Evolutionary conservation across 2,113 vertebrate species (phyloP), one percentile per base, ranked within the genome.

Genomic region (Origma solitaria): DNA sequence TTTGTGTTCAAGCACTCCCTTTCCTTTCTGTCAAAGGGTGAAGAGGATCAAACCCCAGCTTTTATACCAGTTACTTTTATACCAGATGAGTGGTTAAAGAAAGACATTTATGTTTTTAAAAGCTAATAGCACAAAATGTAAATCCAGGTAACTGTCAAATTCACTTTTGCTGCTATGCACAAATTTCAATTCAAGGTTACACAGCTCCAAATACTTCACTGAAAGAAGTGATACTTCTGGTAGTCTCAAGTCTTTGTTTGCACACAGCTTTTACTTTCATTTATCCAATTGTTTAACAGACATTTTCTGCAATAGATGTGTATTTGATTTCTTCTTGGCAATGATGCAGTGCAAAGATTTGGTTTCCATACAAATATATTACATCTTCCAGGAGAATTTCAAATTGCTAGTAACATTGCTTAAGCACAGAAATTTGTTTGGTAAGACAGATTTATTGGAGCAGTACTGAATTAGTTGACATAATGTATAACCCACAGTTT

Each of bases 161-260:
- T 71, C 4, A 21, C 7, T 51, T 66, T 38, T 56, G 24, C 50
- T 82, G 73, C 11, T 54, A 30, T 62, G 66, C 18, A n/a, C 44
- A 60, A 50, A 78, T 86, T 88, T 70, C 77, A 28, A 65, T 85
- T 72, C 76, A 95, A 96, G 69, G 78, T 95, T 87, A 90, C 12
- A 10, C n/a, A 87, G 56, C 38, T 85, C 64, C 23, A 53, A 65
- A 53, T 75, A 33, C 40, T 50, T 62, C 50, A 81, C 30, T 72
- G 71, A 60, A 61, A 56, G 30, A 78, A 86, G 37, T 78, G 72
- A 73, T 53, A 47, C 13, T 11, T 27, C 11, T 31, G 13, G 30
- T 37, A 80, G 19, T 77, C 69, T 79, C 31, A 93, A 73, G 35
- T 37, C 66, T 45, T 90, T 84, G 15, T 79, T 78, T 92, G n/a